Base-by-base conservation (phyloP, 2,888 invertebrate genomes). In the Drosophila differens region DNA sequence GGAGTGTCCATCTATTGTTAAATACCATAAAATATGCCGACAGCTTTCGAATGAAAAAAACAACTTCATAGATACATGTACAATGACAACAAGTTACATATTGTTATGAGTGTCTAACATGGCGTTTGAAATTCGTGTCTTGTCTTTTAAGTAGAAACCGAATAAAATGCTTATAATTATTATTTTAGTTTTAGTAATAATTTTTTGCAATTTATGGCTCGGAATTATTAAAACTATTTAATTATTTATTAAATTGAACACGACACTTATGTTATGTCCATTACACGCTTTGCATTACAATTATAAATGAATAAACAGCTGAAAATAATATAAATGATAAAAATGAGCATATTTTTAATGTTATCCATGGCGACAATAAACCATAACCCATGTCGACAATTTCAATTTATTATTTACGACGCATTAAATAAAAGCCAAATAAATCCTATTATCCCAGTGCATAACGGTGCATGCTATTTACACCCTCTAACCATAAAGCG, bases 321-420 rank as follows among this genome's bases (percentile, higher is more conserved):
- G 51, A 74, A 76, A 70, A 73, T 59, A 70, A 66, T 76, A 82
- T 81, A 66, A 80, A 88, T 85, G 78, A 89, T 82, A 82, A 51
- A 88, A 79, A 86, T 81, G 74, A 85, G 77, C 86, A 86, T 90
- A 86, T 86, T 86, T 90, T 73, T 79, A 81, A 78, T 79, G 89
- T 81, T 79, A 90, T 88, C 74, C 83, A 64, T 61, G 81, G 70
- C 81, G 83, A 88, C 88, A 83, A 76, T 76, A 76, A 66, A 79
- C 77, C 85, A 81, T 68, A 60, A 59, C 55, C 44, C 32, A 49
- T 35, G 57, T 51, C 61, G 55, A 28, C 44, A 54, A 57, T 16
- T 51, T 65, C 63, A 60, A 70, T 85, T 83, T 83, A 86, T 86
- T 90, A 86, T 86, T 86, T 83, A 85, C 76, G 74, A 59, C 68